These are phyloP conservation scores for Rynchops niger DNA, from an alignment of 2,113 vertebrate species.

Conservation along the genomic window DNA sequence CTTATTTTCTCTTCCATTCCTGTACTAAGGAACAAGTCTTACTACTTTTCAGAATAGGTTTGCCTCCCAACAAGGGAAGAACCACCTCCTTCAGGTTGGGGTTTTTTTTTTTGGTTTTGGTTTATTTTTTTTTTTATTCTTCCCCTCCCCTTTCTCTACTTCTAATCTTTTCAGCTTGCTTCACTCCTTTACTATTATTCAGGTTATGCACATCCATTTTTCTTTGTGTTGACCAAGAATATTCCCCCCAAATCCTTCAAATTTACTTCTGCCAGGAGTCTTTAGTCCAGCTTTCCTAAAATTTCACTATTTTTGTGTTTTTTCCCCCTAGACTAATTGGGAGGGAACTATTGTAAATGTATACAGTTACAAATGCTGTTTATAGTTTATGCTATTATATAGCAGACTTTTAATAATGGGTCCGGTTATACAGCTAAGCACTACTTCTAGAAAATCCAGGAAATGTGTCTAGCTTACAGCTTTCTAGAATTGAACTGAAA, in stretches of 20 bases:
- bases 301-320: background rate
- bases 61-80: background rate
- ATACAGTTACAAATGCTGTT: background rate
- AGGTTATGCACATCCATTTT: background rate
- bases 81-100: background rate
- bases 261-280: background rate
- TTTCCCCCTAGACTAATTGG: background rate
- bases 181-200: background rate
- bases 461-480: background rate
- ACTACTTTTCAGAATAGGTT: background rate
- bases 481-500: background rate
- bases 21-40: background rate
- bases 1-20: background rate
- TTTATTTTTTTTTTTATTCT: background rate
- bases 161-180: background rate
- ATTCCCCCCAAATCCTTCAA: background rate
- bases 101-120: no score
- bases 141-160: background rate
- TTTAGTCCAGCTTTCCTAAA: background rate
- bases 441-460: background rate
- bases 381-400: background rate
- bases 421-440: background rate
- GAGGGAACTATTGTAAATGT: background rate
- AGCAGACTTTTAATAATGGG: background rate
- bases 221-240: background rate